Base-by-base conservation (phyloP, 2,888 invertebrate species). In the Cataglyphis rosenhaueri region DNA sequence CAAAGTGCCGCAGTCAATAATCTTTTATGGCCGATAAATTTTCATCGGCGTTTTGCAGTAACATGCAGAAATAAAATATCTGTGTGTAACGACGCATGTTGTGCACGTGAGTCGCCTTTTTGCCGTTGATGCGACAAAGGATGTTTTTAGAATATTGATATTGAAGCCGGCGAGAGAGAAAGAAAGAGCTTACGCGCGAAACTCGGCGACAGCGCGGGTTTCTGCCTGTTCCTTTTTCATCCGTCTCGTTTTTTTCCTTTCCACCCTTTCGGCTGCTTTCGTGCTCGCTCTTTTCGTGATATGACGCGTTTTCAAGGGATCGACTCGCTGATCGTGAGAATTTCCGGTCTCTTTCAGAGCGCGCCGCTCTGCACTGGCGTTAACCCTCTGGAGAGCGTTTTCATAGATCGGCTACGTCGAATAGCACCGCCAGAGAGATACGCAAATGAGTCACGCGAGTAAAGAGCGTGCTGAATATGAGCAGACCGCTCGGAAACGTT, bases 121-220 rank as follows among this genome's bases (percentile, higher is more conserved):
- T 90, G 91, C 92, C 86, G 21, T 89, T 91, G 41, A 76, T 85
- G 86, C 90, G 92, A 93, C 94, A 94, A 94, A 94, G 93, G 91
- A 92, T 87, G 93, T 93, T 94, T 94, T 94, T 93, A 94, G 92
- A 93, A 94, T 94, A 94, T 94, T 94, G 94, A 93, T 94, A 94
- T 93, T 93, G 94, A 93, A 92, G 91, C 89, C 87, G 89, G 83
- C 74, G 83, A 61, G 82, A 90, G 79, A 82, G 74, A 71, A 85
- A 32, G n/a, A 55, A 29, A 65, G 18, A 75, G 88, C 85, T 32
- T 83, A 74, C 76, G 81, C 79, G 86, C 85, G 82, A 88, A 89
- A 89, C 88, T 84, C 85, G 88, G 78, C 84, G 89, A 84, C 85
- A 85, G 87, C 85, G 86, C 85, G 76, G 70, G 86, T 87, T 85